Evolutionary conservation across 2,888 invertebrate species (phyloP).

Genomic region (Dynastes maya): DNA sequence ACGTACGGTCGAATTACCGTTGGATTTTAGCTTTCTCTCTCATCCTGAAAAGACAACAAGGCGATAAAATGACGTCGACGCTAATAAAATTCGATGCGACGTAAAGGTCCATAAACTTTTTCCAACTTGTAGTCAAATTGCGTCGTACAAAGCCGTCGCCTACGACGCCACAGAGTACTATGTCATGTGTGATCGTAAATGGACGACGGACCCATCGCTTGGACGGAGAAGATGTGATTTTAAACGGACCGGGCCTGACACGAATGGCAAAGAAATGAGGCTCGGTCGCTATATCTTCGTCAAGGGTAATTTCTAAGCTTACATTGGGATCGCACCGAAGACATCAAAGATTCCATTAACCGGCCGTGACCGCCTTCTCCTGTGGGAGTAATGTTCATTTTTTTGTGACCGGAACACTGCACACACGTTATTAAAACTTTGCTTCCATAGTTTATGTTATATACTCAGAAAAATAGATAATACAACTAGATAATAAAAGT

Average conservation of each 20-base stretch:
- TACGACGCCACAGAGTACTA: constrained; percentile 24
- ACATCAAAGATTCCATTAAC: constrained; percentile 43
- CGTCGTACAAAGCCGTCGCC: constrained; percentile 32
- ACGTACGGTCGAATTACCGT: constrained; percentile 32
- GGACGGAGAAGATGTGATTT: constrained; percentile 43
- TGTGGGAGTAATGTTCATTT: constrained; percentile 4
- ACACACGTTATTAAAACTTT: no score
- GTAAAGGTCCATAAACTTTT: constrained; percentile 42
- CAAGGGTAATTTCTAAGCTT: constrained; percentile 44
- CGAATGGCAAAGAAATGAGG: constrained; percentile 17
- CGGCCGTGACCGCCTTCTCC: not conserved
- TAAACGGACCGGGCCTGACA: constrained; percentile 41
- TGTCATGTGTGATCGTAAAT: constrained; percentile 41
- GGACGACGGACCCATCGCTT: constrained; percentile 34
- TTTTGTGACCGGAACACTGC: not conserved
- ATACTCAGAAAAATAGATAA: not conserved
- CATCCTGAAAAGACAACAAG: constrained; percentile 18
- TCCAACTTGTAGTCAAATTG: constrained; percentile 45
- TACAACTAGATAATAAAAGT: not conserved
- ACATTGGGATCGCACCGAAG: constrained; percentile 32
- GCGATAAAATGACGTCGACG: constrained; percentile 42
- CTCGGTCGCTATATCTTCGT: constrained; percentile 41
- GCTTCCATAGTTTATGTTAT: no score
- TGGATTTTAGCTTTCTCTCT: constrained; percentile 28
- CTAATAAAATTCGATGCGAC: constrained; percentile 41